Evolutionary conservation across 1,140 invertebrate species (phyloP), one percentile per base, ranked within the genome.

Genomic region (Aricia agestis): DNA sequence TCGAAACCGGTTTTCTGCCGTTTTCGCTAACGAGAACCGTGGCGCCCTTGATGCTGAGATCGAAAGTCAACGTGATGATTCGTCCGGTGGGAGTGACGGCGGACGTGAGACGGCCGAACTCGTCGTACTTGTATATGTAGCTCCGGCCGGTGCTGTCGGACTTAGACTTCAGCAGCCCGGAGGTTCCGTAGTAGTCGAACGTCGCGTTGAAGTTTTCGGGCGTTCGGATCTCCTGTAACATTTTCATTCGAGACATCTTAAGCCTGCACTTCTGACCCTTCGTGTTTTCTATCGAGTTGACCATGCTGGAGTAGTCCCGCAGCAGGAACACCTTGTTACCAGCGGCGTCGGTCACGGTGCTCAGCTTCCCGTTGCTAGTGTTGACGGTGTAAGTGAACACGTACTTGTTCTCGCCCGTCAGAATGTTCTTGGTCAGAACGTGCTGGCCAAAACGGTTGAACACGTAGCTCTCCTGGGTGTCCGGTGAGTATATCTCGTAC

Each of bases 401-500:
- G 83, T 98, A 99, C 70, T 97, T 95, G 0, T 95, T 97, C 86
- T 98, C 97, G 0, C 97, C 97, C 0, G 98, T 99, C 2, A 98
- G 92, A 71, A 99, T 98, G 84, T 98, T 98, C 73, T 96, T 96
- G 0, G 98, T 99, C 42, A 96, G 95, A 2, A 97, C 95, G 80
- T 99, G 98, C 85, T 99, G 98, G 0, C 98, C 98, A 82, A 98
- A 98, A 77, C 97, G 93, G 82, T 99, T 99, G 87, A 99, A 99
- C 11, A 98, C 95, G 82, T 98, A 99, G 65, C 98, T 95, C 90
- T 99, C 98, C 87, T 99, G 97, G 1, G 97, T 98, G 78, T 98
- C 98, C 0, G 98, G 97, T 0, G 97, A 97, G 76, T 98, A 98
- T 67, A 99, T 98, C 89, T 98, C 97, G 84, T 98, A 99, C 84